Conservation (phyloP, 2,797 vertebrate species). For the Simalia tracyae region DNA sequence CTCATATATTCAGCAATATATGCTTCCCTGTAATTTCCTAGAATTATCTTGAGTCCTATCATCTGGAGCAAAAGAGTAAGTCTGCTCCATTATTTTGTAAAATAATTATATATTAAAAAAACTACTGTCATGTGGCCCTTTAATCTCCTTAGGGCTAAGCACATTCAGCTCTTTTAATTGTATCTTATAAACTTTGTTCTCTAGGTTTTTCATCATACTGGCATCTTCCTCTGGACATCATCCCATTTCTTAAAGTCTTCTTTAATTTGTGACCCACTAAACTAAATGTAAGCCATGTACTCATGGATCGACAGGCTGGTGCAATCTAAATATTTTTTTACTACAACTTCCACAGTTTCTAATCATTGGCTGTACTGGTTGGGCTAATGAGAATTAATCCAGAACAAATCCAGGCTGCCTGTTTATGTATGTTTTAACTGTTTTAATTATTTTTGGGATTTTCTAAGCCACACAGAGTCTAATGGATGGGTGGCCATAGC, state of each 20-base stretch:
- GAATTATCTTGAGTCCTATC: background rate
- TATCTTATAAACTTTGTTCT: background rate
- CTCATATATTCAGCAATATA: background rate
- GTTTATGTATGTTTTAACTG: background rate
- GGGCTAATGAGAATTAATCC: background rate
- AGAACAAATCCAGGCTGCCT: background rate
- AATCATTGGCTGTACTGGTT: background rate
- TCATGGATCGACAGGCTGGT: background rate
- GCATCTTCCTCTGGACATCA: background rate
- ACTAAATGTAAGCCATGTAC: too few species aligned
- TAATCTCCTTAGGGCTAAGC: background rate
- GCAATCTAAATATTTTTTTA: background rate
- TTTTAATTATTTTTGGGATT: background rate
- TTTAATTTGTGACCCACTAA: background rate
- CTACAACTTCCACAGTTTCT: background rate
- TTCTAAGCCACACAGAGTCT: background rate
- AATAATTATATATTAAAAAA: background rate
- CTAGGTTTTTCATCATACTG: background rate
- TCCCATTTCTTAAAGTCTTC: background rate
- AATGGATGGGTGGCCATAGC: background rate
- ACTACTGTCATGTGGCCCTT: background rate
- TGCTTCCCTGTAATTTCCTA: background rate
- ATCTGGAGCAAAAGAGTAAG: background rate
- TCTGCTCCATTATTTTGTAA: background rate
- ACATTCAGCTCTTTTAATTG: background rate